Conservation (phyloP, 2,797 vertebrate species). For the Choloepus didactylus region DNA sequence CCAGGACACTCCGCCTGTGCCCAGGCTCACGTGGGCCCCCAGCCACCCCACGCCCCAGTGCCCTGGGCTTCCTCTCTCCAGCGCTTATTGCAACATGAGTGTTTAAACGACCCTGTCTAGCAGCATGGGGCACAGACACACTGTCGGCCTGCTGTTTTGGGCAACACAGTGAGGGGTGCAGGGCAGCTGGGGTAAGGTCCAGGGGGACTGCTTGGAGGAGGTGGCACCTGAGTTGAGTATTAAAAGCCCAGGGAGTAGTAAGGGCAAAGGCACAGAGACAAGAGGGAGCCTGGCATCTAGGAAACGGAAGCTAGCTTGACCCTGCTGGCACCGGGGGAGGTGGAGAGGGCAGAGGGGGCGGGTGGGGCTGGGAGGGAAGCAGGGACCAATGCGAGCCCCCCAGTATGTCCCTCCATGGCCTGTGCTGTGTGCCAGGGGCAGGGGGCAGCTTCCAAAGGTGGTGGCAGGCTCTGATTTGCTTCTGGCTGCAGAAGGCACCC, state of each 20-base stretch:
- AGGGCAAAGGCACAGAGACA: not conserved
- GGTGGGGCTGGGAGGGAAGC: no score
- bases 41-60: fast-evolving
- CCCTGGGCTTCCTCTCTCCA: not conserved
- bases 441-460: fast-evolving
- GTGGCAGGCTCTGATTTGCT: no score
- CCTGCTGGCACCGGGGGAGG: not conserved
- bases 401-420: not conserved
- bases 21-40: no score
- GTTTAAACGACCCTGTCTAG: fast-evolving
- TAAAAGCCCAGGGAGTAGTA: not conserved
- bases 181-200: not conserved
- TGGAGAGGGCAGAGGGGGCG: not conserved
- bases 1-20: not conserved
- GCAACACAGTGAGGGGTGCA: no score
- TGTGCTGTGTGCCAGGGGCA: fast-evolving
- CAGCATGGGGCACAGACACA: no score
- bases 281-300: not conserved
- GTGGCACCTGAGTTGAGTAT: not conserved
- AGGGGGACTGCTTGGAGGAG: not conserved
- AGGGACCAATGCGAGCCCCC: fast-evolving
- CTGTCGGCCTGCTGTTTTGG: not conserved
- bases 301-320: no score
- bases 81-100: no score
- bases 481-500: fast-evolving